Evolutionary conservation across 2,797 vertebrate species (phyloP).

Genomic region (Xyrichtys novacula): DNA sequence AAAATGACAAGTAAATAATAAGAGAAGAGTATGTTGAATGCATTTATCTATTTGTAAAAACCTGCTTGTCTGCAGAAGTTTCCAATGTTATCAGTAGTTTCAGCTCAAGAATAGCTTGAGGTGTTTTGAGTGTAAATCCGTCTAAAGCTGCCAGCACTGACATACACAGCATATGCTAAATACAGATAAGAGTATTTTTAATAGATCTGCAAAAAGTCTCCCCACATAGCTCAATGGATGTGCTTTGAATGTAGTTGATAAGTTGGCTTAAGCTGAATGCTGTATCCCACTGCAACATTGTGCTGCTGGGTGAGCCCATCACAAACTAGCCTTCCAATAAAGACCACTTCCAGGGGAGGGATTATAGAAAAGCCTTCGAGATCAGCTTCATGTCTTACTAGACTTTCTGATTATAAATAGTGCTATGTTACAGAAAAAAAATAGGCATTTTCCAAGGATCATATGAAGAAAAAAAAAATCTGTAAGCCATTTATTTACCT

Average conservation of each 20-base stretch:
- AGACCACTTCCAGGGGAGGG: conserved; percentile 85
- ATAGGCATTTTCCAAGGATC: conserved; percentile 65
- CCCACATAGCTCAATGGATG: conserved; percentile 86
- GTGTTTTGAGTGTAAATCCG: conserved; percentile 88
- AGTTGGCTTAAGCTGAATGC: conserved; percentile 89
- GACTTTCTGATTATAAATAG: conserved; percentile 85
- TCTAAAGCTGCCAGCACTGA: conserved; percentile 86
- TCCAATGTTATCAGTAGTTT: conserved; percentile 87
- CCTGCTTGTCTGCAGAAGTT: conserved; percentile 84
- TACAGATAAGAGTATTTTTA: conserved; percentile 90
- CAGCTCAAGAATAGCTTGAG: conserved; percentile 87
- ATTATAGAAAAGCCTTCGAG: conserved; percentile 87
- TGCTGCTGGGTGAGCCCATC: conserved; percentile 86
- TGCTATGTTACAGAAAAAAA: conserved; percentile 66
- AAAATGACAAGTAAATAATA: conserved; percentile 78
- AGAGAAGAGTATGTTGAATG: conserved; percentile 70
- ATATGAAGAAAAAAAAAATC: conserved; percentile 64
- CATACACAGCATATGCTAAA: conserved; percentile 88
- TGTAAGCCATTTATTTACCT: conserved; percentile 73
- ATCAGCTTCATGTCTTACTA: conserved; percentile 85
- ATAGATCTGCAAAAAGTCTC: conserved; percentile 88
- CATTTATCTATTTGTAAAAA: conserved; percentile 84
- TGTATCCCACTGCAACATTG: conserved; percentile 85
- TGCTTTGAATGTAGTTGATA: conserved; percentile 90
- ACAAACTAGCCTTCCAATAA: conserved; percentile 86